Evolutionary conservation across 2,113 vertebrate species (phyloP).

Genomic region (Trinectes maculatus): DNA sequence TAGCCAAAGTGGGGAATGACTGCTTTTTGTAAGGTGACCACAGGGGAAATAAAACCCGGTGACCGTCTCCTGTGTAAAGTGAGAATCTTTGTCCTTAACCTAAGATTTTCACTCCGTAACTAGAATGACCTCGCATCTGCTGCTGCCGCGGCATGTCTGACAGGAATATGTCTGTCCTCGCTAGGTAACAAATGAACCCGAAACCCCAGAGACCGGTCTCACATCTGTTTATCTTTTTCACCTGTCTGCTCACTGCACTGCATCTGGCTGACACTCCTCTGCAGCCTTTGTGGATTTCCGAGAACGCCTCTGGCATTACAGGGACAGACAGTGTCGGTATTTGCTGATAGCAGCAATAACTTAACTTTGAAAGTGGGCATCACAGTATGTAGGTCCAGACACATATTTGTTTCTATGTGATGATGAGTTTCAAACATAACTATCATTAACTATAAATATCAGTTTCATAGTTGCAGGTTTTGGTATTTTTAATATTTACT

Average conservation of each 20-base stretch:
- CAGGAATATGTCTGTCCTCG: slow-evolving; percentile 78
- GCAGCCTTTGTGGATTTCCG: slow-evolving; percentile 63
- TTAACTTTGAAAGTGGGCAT: slow-evolving; percentile 25
- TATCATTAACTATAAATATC: too few relatives aligned
- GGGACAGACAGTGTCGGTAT: slow-evolving; percentile 27
- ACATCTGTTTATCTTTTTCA: slow-evolving; percentile 82
- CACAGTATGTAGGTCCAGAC: background rate
- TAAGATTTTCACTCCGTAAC: slow-evolving; percentile 66
- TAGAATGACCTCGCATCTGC: slow-evolving; percentile 81
- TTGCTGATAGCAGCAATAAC: slow-evolving; percentile 32
- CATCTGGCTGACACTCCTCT: slow-evolving; percentile 73
- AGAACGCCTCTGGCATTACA: slow-evolving; percentile 61
- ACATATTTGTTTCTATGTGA: background rate
- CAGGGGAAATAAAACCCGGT: slow-evolving; percentile 74
- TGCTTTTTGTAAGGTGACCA: slow-evolving; percentile 56
- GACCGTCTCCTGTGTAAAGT: slow-evolving; percentile 59
- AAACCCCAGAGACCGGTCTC: slow-evolving; percentile 74
- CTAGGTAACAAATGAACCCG: slow-evolving; percentile 82
- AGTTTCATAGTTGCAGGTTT: too few relatives aligned
- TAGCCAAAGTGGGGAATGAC: slow-evolving; percentile 40
- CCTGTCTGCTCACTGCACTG: slow-evolving; percentile 73
- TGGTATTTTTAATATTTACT: too few relatives aligned
- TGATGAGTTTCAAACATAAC: too few relatives aligned
- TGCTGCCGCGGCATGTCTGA: slow-evolving; percentile 69
- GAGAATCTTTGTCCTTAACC: slow-evolving; percentile 76